A percentile compares a stretch with the other conserved stretches of the same genome.
Evolutionary conservation across 2,888 invertebrate genomes (phyloP).

Genomic region (Subacronicta megacephala): DNA sequence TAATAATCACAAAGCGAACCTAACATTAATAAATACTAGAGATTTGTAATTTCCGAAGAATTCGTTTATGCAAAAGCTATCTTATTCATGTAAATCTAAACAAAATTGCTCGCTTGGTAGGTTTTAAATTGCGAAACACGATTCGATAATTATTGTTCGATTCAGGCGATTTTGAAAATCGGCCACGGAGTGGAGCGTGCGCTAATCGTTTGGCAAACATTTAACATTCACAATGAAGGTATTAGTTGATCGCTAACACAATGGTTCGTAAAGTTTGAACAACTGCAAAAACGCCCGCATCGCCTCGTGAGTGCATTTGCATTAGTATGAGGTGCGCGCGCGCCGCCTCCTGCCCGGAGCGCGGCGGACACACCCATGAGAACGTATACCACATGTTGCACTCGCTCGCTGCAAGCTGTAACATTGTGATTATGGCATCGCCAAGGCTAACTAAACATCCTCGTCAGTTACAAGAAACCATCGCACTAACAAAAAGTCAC

Average conservation of each 20-base stretch:
- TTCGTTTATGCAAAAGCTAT: not conserved
- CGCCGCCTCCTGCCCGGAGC: slow-evolving; percentile 25
- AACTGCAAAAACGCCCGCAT: slow-evolving; percentile 16
- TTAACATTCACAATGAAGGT: slow-evolving; percentile 24
- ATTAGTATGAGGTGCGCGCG: no score
- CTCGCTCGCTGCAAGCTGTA: not conserved
- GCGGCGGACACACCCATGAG: slow-evolving; percentile 3
- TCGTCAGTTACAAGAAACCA: slow-evolving; percentile 4
- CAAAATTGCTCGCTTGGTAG: slow-evolving; percentile 14
- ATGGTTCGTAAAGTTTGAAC: slow-evolving; percentile 29
- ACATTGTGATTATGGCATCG: slow-evolving; percentile 7
- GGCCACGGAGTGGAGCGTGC: slow-evolving; percentile 2
- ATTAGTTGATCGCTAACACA: slow-evolving; percentile 25
- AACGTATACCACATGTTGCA: not conserved
- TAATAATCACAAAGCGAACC: not conserved
- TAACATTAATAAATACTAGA: not conserved
- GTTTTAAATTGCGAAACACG: slow-evolving; percentile 21
- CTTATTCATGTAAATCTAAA: slow-evolving; percentile 7
- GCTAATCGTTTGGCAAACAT: slow-evolving; percentile 34
- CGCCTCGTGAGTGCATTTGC: no score
- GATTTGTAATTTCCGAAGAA: no score
- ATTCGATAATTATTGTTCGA: slow-evolving; percentile 38
- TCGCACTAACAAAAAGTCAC: slow-evolving; percentile 4
- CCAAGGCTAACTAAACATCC: not conserved
- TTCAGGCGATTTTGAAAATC: slow-evolving; percentile 19